phyloP scores from a whole-genome alignment of 2,888 invertebrate species.

The Polyploca ridens region DNA sequence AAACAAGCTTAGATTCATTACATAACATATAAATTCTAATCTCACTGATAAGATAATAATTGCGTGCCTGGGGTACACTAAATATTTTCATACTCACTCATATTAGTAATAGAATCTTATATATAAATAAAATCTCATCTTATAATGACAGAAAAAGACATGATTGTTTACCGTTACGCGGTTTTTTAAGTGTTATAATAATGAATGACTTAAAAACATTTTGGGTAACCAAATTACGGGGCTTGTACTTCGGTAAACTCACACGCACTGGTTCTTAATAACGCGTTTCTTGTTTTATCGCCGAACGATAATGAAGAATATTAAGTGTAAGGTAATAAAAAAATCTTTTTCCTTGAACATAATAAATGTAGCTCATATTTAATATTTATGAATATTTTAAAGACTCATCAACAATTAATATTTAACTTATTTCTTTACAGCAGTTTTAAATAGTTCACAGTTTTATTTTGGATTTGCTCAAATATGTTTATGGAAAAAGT shows the following conservation, averaged over 20 bases:
- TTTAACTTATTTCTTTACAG: not conserved
- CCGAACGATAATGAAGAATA: slow-evolving; percentile 36
- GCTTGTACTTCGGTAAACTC: slow-evolving; percentile 31
- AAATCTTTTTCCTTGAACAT: slow-evolving; percentile 2
- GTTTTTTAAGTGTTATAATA: slow-evolving; percentile 24
- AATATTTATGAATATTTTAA: not conserved
- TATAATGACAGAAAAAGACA: slow-evolving; percentile 16
- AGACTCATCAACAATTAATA: not conserved
- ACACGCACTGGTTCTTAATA: slow-evolving; percentile 32
- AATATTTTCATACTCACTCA: too few relatives aligned
- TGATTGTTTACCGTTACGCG: slow-evolving; percentile 37
- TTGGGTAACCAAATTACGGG: slow-evolving; percentile 28
- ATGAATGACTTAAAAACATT: slow-evolving; percentile 23
- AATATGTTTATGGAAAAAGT: not conserved
- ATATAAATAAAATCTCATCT: not conserved
- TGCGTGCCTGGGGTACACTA: too few relatives aligned
- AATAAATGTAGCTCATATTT: not conserved
- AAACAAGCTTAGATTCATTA: too few relatives aligned
- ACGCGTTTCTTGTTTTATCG: slow-evolving; percentile 40
- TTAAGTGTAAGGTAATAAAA: slow-evolving; percentile 22
- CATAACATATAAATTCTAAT: too few relatives aligned
- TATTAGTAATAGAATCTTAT: too few relatives aligned
- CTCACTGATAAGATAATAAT: too few relatives aligned
- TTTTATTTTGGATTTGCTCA: not conserved
- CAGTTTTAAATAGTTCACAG: not conserved